These are phyloP conservation scores for Acanthis flammea DNA, from an alignment of 2,797 vertebrate species.

Conservation along the genomic window DNA sequence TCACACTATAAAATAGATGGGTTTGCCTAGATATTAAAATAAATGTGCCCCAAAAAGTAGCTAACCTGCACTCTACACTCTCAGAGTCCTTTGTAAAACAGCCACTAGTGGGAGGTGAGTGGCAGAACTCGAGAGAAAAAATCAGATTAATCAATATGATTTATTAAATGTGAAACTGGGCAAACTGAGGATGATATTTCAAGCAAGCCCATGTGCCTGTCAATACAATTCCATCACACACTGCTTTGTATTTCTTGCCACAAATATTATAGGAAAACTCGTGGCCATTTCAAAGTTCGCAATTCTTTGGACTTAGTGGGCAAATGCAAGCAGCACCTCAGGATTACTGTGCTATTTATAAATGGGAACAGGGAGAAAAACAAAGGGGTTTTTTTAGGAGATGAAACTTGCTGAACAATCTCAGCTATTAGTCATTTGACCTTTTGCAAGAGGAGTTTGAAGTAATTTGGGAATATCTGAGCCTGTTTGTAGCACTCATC, in stretches of 20 bases:
- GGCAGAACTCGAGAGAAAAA: not conserved
- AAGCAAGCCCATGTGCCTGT: not conserved
- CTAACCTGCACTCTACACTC: rapidly evolving
- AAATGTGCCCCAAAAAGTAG: not conserved
- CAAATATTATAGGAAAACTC: not conserved
- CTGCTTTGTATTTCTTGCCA: not conserved
- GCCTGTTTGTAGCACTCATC: not conserved
- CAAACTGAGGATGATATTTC: rapidly evolving
- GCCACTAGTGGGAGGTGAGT: not conserved
- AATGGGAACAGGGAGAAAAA: not conserved
- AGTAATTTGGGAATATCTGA: not conserved
- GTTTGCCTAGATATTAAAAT: not conserved
- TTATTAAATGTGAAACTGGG: not conserved
- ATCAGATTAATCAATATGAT: not conserved
- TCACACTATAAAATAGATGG: rapidly evolving
- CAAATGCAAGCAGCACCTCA: not conserved
- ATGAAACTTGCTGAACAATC: not conserved
- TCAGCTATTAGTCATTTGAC: not conserved
- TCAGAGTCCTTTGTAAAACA: not conserved
- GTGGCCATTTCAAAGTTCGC: not conserved
- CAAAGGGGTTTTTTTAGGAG: rapidly evolving
- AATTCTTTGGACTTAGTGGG: not conserved
- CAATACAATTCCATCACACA: rapidly evolving
- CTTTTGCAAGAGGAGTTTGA: not conserved
- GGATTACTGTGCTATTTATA: not conserved